Evolutionary conservation across 2,888 invertebrate genomes (phyloP).

Genomic region (Pyrochroa serraticornis): DNA sequence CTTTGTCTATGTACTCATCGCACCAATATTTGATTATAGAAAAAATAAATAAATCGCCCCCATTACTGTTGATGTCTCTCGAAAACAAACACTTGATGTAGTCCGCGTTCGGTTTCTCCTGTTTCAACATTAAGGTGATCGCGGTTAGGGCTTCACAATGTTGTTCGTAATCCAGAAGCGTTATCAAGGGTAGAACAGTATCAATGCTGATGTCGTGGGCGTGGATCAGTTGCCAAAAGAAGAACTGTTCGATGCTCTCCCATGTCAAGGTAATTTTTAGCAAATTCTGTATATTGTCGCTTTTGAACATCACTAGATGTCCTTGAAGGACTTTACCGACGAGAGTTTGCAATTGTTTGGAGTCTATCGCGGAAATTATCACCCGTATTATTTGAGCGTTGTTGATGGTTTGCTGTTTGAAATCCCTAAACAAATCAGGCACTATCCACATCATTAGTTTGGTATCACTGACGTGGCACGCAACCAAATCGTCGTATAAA

Average conservation of each 20-base stretch:
- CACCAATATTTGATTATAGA: constrained; percentile 94
- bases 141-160: constrained; percentile 94
- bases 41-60: constrained; percentile 85
- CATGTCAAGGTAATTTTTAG: constrained; percentile 86
- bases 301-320: constrained; percentile 81
- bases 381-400: constrained; percentile 87
- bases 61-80: constrained; percentile 60
- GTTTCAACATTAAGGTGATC: constrained; percentile 87
- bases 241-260: constrained; percentile 98
- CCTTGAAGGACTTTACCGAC: constrained; percentile 91
- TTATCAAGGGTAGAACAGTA: constrained; percentile 78
- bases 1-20: constrained; percentile 87
- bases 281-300: constrained; percentile 75
- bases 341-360: constrained; percentile 86
- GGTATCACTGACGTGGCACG: constrained; percentile 88
- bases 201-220: constrained; percentile 95
- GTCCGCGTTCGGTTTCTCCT: constrained; percentile 88
- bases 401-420: constrained; percentile 84
- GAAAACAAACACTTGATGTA: constrained; percentile 83
- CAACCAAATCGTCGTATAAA: constrained; percentile 82
- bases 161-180: constrained; percentile 79
- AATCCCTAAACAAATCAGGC: constrained; percentile 91
- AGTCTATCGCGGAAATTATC: constrained; percentile 89
- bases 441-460: constrained; percentile 89
- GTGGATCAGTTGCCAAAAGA: constrained; percentile 94